Conservation (phyloP, 2,797 vertebrate genomes). For the Corythornis leucogaster region DNA sequence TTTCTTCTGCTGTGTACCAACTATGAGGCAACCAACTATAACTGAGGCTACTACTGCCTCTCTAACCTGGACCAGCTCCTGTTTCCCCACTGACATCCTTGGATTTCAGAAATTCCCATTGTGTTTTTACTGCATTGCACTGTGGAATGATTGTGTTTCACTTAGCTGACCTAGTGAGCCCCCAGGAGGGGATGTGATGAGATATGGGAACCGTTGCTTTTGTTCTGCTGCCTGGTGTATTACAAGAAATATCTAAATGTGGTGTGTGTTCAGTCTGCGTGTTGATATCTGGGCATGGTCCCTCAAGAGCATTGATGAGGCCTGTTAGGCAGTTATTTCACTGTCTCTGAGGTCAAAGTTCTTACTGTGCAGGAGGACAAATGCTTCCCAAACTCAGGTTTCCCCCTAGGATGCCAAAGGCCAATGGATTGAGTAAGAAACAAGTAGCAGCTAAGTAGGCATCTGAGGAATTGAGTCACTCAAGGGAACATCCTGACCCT, state of each 20-base stretch:
- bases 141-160: neutral
- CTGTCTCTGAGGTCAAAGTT: neutral
- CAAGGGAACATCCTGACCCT: neutral
- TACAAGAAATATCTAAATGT: no score
- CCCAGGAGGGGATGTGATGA: accelerated
- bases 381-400: neutral
- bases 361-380: neutral
- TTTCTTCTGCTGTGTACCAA: neutral
- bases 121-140: neutral
- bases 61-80: neutral
- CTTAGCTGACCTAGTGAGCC: neutral
- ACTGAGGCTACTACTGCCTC: neutral
- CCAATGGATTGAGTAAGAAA: neutral
- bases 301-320: neutral
- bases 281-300: neutral
- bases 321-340: neutral
- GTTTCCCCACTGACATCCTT: neutral
- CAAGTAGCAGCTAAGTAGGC: neutral
- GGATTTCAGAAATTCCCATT: neutral
- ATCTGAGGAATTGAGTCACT: neutral
- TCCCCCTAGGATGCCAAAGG: neutral
- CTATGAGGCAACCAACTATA: neutral
- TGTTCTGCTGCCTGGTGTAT: accelerated
- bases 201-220: neutral
- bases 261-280: accelerated